phyloP scores from a whole-genome alignment of 2,113 vertebrate genomes.

The Isurus oxyrinchus region DNA sequence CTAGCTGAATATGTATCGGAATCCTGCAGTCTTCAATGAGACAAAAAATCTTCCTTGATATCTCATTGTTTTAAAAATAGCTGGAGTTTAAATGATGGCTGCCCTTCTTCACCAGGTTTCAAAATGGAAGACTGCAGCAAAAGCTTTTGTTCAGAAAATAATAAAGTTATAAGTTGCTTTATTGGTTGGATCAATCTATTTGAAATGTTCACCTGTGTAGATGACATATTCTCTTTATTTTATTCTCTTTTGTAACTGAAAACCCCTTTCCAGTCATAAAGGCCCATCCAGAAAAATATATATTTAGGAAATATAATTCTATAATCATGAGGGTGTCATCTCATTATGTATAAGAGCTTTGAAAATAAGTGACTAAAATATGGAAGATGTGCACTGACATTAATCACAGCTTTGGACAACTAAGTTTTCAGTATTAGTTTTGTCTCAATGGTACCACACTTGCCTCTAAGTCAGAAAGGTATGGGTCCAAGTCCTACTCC shows the following conservation, averaged over 20 bases:
- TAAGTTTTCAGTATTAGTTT: not conserved
- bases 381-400: not conserved
- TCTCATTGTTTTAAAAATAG: not conserved
- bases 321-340: not conserved
- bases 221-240: not conserved
- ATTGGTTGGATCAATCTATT: not conserved
- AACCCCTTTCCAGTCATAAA: not conserved
- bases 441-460: not conserved
- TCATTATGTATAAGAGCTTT: not conserved
- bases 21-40: not conserved
- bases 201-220: not conserved
- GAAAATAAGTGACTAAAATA: not conserved
- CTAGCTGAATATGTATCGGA: not conserved
- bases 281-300: not conserved
- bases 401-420: not conserved
- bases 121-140: not conserved
- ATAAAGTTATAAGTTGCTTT: not conserved
- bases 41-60: not conserved
- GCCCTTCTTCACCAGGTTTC: not conserved
- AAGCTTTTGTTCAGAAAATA: not conserved
- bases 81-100: not conserved
- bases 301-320: not conserved
- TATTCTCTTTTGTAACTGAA: not conserved
- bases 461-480: not conserved
- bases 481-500: not conserved